These are phyloP conservation scores for Crotophaga sulcirostris DNA, from an alignment of 2,113 vertebrate species.

Conservation along the genomic window DNA sequence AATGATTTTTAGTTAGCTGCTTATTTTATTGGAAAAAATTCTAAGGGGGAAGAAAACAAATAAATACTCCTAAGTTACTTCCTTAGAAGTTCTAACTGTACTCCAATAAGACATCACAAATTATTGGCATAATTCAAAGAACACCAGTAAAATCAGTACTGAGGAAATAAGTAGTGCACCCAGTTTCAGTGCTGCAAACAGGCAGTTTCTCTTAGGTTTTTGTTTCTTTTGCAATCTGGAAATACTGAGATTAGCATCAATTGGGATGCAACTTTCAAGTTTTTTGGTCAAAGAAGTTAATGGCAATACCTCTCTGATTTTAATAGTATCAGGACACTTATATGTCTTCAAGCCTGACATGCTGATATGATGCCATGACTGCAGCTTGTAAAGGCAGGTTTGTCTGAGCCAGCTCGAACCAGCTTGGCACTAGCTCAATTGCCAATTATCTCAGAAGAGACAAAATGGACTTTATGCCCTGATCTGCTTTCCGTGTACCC, in stretches of 20 bases:
- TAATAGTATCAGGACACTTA: neutral
- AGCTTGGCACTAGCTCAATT: neutral
- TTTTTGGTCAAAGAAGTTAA: neutral
- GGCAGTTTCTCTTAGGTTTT: neutral
- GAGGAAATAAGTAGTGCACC: neutral
- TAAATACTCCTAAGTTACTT: neutral
- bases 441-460: neutral
- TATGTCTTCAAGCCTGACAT: neutral
- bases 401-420: neutral
- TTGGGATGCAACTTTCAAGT: neutral
- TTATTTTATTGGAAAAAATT: neutral
- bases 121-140: neutral
- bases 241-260: neutral
- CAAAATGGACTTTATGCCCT: neutral
- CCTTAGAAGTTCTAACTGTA: neutral
- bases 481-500: neutral
- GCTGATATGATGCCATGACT: neutral
- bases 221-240: neutral
- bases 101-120: neutral
- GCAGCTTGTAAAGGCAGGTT: neutral
- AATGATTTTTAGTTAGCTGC: neutral
- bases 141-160: neutral
- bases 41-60: neutral
- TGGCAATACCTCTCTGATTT: neutral
- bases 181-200: neutral